phyloP scores from a whole-genome alignment of 2,888 invertebrate species.

The Drosophila differens region DNA sequence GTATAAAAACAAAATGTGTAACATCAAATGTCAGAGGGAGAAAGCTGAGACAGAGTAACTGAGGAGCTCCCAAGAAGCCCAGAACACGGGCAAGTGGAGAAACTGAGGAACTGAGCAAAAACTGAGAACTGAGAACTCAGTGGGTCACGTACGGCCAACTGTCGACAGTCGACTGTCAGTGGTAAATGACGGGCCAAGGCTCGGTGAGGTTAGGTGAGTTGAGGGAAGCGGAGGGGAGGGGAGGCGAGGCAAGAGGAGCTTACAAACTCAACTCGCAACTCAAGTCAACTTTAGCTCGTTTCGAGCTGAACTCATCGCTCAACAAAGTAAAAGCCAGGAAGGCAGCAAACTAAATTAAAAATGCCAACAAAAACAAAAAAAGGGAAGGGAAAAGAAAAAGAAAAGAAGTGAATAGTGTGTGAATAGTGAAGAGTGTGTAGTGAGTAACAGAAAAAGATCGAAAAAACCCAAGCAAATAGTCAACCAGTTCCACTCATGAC shows the following conservation, averaged over 20 bases:
- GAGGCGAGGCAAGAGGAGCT: not conserved
- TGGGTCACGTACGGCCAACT: slow-evolving; percentile 54
- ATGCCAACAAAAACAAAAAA: slow-evolving; percentile 17
- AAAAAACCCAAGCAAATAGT: slow-evolving; percentile 3
- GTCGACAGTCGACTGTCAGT: slow-evolving; percentile 52
- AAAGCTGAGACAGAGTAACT: not conserved
- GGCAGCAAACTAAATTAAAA: slow-evolving; percentile 63
- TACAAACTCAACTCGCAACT: slow-evolving; percentile 13
- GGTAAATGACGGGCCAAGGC: slow-evolving; percentile 22
- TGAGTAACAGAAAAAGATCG: not conserved
- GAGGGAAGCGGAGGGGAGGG: not conserved
- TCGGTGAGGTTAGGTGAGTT: not conserved
- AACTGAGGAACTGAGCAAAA: slow-evolving; percentile 17
- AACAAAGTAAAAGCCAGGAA: slow-evolving; percentile 47
- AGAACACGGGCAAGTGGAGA: slow-evolving; percentile 10
- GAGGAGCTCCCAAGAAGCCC: slow-evolving; percentile 31
- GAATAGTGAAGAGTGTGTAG: not conserved
- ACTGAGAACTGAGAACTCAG: slow-evolving; percentile 25
- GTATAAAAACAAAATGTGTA: slow-evolving; percentile 19
- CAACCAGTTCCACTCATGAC: slow-evolving; percentile 22
- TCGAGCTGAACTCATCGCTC: slow-evolving; percentile 36
- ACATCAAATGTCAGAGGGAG: slow-evolving; percentile 44
- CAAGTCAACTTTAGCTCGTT: slow-evolving; percentile 55
- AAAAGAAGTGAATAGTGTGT: slow-evolving; percentile 17
- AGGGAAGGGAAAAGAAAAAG: slow-evolving; percentile 7